Conservation (phyloP, 2,113 vertebrate genomes). For the Eidolon helvum region DNA sequence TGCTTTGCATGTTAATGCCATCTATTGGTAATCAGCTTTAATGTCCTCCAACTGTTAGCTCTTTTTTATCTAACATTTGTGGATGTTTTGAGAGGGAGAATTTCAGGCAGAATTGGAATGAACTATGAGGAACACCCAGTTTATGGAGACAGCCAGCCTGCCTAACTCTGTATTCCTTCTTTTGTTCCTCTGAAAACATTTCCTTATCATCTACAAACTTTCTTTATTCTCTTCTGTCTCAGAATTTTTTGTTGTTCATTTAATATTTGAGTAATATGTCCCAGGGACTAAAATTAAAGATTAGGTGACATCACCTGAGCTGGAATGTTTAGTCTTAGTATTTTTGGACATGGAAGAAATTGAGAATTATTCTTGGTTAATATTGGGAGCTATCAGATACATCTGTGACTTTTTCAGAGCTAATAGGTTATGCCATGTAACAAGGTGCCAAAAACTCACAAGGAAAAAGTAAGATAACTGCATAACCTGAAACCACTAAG, state of each 20-base stretch:
- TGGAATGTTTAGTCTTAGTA: not conserved
- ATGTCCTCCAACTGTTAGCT: conserved; percentile 54
- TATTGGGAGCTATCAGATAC: not conserved
- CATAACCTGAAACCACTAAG: not conserved
- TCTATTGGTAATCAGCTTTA: conserved; percentile 54
- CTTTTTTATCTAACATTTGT: conserved; percentile 51
- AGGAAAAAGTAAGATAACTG: not conserved
- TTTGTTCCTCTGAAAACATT: conserved; percentile 21
- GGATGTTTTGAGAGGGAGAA: conserved; percentile 33
- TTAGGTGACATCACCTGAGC: not conserved
- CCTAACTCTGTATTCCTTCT: not conserved
- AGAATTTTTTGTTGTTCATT: not conserved
- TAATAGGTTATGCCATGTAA: not conserved
- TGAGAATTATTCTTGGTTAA: conserved; percentile 23
- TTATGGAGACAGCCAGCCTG: conserved; percentile 4
- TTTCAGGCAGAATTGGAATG: conserved; percentile 26
- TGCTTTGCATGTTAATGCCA: conserved; percentile 57
- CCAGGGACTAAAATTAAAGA: not conserved
- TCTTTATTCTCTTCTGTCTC: not conserved
- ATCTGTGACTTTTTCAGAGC: not conserved
- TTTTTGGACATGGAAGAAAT: not conserved
- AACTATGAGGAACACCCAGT: not conserved
- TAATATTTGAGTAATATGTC: not conserved
- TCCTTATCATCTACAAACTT: not conserved
- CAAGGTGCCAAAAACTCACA: not conserved